Base-by-base conservation (phyloP, 2,113 vertebrate species). In the Ailurus styani region DNA sequence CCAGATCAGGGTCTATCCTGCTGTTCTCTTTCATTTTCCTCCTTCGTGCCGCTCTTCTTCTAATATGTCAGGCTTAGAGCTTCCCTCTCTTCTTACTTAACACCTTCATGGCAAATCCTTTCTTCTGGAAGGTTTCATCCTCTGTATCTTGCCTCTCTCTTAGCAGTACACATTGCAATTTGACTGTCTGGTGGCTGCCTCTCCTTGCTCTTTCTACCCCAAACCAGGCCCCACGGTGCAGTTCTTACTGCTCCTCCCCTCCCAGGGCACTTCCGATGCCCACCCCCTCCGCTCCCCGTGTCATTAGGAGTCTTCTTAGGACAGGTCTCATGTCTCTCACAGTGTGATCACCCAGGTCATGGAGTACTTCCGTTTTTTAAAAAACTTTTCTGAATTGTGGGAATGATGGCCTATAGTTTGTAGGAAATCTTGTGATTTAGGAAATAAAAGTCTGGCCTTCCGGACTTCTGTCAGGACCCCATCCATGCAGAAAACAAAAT, bases 361-460 rank as follows among this genome's bases (percentile, higher is more conserved):
- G 40, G 15, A 54, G 10, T 29, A 9, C 25, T 18, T 17, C 21
- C n/a, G 7, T 12, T 72, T n/a, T 68, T 66, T 15, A 79, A 57
- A 45, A 54, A 73, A 45, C 5, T 90, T 70, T 42, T 90, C 27
- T 88, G 64, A 12, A 79, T n/a, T 21, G 7, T 77, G 34, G 14
- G 21, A 75, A 1, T 14, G 25, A 23, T 54, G 34, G 9, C n/a
- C 75, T 91, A 55, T 4, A 34, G 40, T 62, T 57, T 29, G 60
- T 75, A 93, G 75, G 40, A 84, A 84, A 95, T 75, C 57, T 27
- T 91, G 23, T 77, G 18, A 75, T 81, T 83, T 75, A 81, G 13
- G 47, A 68, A 47, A 57, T 40, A 60, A 83, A 40, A 60, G 9
- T 70, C 55, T 85, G 25, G 34, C 42, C 23, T 29, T 96, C 40